A percentile compares a stretch with the other conserved stretches of the same genome.
These are phyloP conservation scores for Galerucella pusilla DNA, from an alignment of 2,888 invertebrate genomes.

Conservation along the genomic window DNA sequence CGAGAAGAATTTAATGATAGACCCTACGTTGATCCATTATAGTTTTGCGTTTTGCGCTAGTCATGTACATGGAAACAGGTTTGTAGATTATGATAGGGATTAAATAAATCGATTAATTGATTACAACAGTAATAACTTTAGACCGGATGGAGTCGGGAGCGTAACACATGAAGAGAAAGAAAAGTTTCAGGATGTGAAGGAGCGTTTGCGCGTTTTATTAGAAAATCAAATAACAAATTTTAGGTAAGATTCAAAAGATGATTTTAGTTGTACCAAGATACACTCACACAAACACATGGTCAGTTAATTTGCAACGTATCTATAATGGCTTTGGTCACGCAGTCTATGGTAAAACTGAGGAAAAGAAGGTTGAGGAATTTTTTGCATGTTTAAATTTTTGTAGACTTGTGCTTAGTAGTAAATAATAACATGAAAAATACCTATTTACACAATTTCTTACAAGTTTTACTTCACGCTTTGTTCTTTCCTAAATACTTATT, in stretches of 20 bases:
- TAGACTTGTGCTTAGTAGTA: conserved; percentile 8
- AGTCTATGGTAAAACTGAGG: conserved; percentile 26
- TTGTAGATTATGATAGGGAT: conserved; percentile 62
- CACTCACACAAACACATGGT: conserved; percentile 40
- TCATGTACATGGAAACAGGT: conserved; percentile 99
- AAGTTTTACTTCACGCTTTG: background rate
- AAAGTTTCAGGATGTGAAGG: conserved; percentile 97
- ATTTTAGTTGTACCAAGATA: conserved; percentile 24
- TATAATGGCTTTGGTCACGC: conserved; percentile 32
- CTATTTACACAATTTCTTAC: background rate
- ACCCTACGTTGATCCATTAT: conserved; percentile 98
- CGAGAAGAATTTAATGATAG: conserved; percentile 92
- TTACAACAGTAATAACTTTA: conserved; percentile 68
- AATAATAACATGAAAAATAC: background rate
- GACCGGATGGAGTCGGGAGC: conserved; percentile 98
- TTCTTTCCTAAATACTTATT: background rate
- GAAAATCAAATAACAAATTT: conserved; percentile 99
- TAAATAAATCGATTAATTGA: conserved; percentile 62
- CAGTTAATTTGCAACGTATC: conserved; percentile 16
- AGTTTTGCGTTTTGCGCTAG: conserved; percentile 99
- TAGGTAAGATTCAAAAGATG: conserved; percentile 69
- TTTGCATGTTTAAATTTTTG: conserved; percentile 14
- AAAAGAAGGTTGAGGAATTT: conserved; percentile 5
- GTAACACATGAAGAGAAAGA: conserved; percentile 98
- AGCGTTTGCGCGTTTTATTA: conserved; percentile 88